These are phyloP conservation scores for Acinonyx jubatus DNA, from an alignment of 2,113 vertebrate genomes.

Conservation along the genomic window DNA sequence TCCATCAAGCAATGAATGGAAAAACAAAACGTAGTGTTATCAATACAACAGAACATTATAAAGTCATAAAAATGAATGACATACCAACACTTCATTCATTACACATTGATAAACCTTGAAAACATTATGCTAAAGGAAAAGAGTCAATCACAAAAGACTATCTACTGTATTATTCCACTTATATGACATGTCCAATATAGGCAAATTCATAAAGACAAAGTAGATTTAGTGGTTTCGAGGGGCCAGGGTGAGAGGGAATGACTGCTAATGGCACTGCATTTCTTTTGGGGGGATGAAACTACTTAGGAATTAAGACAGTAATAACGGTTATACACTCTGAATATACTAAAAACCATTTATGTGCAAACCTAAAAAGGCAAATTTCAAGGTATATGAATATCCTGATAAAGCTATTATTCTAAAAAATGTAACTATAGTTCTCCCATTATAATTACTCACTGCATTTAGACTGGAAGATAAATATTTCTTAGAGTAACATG, in stretches of 20 bases:
- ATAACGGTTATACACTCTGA: neutral
- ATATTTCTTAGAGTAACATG: neutral
- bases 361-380: neutral
- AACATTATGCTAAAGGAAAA: neutral
- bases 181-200: neutral
- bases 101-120: neutral
- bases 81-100: neutral
- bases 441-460: neutral
- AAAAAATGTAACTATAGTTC: neutral
- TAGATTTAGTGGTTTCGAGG: neutral
- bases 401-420: neutral
- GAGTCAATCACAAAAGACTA: conserved; percentile 26
- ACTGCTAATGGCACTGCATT: neutral
- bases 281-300: conserved; percentile 3
- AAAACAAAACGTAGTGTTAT: neutral
- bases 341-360: neutral
- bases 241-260: neutral
- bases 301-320: neutral
- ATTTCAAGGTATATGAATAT: conserved; percentile 8
- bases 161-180: neutral
- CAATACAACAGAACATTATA: neutral
- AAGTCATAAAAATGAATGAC: conserved; percentile 49
- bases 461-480: neutral
- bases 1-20: neutral
- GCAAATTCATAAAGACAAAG: conserved; percentile 3